Conservation (phyloP, 2,888 invertebrate genomes). For the Microplitis deprimator region DNA sequence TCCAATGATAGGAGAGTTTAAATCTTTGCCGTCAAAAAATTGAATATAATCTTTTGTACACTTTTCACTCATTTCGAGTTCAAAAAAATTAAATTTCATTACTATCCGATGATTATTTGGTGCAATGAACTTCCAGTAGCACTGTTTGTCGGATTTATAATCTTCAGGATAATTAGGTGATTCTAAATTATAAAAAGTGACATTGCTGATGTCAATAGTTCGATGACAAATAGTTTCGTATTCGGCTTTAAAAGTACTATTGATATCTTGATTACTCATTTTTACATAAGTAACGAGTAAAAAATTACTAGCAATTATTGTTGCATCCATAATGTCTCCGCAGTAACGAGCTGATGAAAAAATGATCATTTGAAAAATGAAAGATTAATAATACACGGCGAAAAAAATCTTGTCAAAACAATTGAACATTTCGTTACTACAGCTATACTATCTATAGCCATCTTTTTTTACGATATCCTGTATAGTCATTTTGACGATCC, state of each 20-base stretch:
- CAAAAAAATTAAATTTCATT: background rate
- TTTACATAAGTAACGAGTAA: background rate
- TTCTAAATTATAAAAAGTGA: too few relatives aligned
- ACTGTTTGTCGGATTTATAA: background rate
- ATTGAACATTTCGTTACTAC: too few relatives aligned
- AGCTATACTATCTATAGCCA: too few relatives aligned
- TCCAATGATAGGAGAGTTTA: background rate
- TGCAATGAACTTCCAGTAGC: background rate
- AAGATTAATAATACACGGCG: too few relatives aligned
- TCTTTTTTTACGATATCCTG: too few relatives aligned
- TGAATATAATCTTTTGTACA: background rate
- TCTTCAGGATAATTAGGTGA: too few relatives aligned
- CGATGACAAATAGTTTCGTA: too few relatives aligned
- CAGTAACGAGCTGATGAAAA: background rate
- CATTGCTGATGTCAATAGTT: too few relatives aligned
- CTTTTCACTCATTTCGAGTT: background rate
- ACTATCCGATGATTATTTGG: background rate
- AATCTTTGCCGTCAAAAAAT: background rate
- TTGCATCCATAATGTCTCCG: background rate
- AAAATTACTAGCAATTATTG: background rate
- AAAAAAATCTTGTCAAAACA: too few relatives aligned
- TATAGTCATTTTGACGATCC: too few relatives aligned
- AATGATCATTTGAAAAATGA: background rate
- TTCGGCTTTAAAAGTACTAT: too few relatives aligned
- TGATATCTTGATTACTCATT: background rate